A percentile compares a stretch with the other conserved stretches of the same genome.
phyloP scores from a whole-genome alignment of 2,888 invertebrate genomes.

The Ditylenchus weischeri region DNA sequence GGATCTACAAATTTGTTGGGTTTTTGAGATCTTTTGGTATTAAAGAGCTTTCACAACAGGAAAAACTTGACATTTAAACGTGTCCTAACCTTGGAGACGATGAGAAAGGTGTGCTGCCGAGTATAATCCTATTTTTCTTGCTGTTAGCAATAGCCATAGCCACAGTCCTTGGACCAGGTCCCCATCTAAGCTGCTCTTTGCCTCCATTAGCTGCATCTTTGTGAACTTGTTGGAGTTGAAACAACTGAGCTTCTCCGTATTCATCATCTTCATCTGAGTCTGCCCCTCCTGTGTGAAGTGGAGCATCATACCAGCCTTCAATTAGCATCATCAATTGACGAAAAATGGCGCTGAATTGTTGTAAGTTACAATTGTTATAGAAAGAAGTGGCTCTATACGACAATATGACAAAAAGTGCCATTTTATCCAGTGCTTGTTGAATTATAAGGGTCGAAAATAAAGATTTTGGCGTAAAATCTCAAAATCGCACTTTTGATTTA shows the following conservation, averaged over 20 bases:
- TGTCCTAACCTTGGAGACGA: conserved; percentile 2
- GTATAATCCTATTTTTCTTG: background rate
- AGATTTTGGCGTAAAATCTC: no score
- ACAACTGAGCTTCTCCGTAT: background rate
- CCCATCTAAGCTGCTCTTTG: background rate
- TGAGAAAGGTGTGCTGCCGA: conserved; percentile 8
- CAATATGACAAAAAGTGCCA: no score
- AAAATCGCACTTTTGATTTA: no score
- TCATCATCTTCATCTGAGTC: background rate
- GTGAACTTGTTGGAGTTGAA: no score
- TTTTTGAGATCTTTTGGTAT: no score
- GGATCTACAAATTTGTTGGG: background rate
- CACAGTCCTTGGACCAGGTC: background rate
- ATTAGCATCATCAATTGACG: conserved; percentile 62
- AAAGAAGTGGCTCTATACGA: no score
- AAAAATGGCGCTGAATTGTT: conserved; percentile 60
- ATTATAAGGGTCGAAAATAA: no score
- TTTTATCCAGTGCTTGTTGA: no score
- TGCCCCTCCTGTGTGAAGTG: conserved; percentile 5
- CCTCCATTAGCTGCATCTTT: background rate
- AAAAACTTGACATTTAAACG: background rate
- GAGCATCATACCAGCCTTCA: conserved; percentile 61
- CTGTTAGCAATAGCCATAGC: conserved; percentile 5
- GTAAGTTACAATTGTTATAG: background rate
- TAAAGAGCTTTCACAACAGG: no score